Conservation (phyloP, 2,888 invertebrate species). For the Mesorhabditis spiculigera region DNA sequence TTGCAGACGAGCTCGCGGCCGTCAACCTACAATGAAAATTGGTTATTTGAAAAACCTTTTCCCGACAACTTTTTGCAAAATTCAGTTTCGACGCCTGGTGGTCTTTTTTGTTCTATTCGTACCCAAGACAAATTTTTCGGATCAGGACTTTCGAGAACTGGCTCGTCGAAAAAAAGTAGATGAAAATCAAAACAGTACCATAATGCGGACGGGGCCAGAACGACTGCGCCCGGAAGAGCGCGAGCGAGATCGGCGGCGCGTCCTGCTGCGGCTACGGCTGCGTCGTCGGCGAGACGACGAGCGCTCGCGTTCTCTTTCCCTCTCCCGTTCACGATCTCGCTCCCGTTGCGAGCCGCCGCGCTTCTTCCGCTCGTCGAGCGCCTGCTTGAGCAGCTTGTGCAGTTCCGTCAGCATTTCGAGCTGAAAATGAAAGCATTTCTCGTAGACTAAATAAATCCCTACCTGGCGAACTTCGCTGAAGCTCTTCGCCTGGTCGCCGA, state of each 20-base stretch:
- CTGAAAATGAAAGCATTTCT: not conserved
- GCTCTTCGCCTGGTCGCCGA: not conserved
- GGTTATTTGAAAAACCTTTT: not conserved
- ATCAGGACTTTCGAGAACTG: too few species aligned
- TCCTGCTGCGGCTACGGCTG: not conserved
- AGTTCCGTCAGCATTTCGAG: not conserved
- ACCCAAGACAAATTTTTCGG: too few species aligned
- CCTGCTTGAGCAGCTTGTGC: not conserved
- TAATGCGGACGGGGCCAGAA: too few species aligned
- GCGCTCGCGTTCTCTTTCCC: not conserved
- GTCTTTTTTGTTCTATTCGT: too few species aligned
- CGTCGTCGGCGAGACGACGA: too few species aligned
- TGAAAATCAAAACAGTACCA: too few species aligned
- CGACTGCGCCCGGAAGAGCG: not conserved
- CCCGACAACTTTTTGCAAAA: not conserved
- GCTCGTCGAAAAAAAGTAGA: too few species aligned
- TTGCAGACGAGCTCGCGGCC: not conserved
- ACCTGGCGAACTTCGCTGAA: not conserved
- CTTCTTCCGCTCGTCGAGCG: not conserved
- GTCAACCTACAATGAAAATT: not conserved
- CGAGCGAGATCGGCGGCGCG: not conserved
- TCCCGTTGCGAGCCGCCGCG: too few species aligned
- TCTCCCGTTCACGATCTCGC: not conserved
- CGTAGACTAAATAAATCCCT: not conserved
- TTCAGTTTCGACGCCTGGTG: not conserved